phyloP scores from a whole-genome alignment of 1,140 invertebrate genomes.

The Oncopeltus fasciatus region DNA sequence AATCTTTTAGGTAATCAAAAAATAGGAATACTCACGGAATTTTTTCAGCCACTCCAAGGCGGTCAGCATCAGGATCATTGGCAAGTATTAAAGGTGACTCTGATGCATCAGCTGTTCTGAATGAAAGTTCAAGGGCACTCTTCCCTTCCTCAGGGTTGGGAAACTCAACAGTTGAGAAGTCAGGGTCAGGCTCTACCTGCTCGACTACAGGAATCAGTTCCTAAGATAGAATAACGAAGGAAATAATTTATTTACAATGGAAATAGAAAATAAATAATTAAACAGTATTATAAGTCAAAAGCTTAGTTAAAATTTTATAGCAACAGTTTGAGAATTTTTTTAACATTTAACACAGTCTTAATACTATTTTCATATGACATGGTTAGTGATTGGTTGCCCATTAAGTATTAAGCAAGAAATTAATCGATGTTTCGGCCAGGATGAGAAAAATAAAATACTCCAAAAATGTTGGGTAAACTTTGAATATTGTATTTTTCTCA shows the following conservation, averaged over 20 bases:
- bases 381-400: too few species aligned
- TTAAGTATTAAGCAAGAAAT: too few species aligned
- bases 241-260: background rate
- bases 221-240: conserved; percentile 27
- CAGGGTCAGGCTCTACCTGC: conserved; percentile 81
- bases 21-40: conserved; percentile 33
- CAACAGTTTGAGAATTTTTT: too few species aligned
- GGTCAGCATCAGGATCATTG: conserved; percentile 97
- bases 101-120: conserved; percentile 63
- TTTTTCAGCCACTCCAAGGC: conserved; percentile 82
- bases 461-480: too few species aligned
- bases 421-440: too few species aligned
- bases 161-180: conserved; percentile 92
- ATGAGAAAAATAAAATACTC: too few species aligned
- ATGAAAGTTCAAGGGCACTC: conserved; percentile 71
- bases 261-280: background rate
- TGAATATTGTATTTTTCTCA: too few species aligned
- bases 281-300: background rate
- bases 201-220: conserved; percentile 62
- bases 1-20: too few species aligned
- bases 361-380: too few species aligned
- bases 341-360: too few species aligned
- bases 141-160: conserved; percentile 97
- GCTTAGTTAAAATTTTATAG: too few species aligned
- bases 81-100: conserved; percentile 69